Percentiles rank a stretch among this genome's conserved stretches.
Conservation (phyloP, 2,113 vertebrate genomes). For the Vulpes lagopus region DNA sequence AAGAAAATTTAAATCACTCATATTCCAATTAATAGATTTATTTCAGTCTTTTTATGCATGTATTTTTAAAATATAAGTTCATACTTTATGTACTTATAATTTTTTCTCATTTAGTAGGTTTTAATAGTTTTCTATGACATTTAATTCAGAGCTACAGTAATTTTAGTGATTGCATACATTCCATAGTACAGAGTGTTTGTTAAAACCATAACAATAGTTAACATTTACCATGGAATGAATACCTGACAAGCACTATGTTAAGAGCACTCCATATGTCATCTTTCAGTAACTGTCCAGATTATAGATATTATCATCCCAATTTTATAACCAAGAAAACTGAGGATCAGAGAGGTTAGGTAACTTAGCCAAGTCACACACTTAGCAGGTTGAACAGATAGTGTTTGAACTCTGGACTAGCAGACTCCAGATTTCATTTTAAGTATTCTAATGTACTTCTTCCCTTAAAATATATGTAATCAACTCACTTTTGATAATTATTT, state of each 20-base stretch:
- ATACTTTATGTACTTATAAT: not conserved
- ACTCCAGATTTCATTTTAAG: not conserved
- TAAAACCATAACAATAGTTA: not conserved
- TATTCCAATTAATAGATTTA: not conserved
- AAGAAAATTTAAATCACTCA: conserved; percentile 14
- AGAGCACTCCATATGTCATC: not conserved
- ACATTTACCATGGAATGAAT: conserved; percentile 10
- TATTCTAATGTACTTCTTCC: not conserved
- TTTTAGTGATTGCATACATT: conserved; percentile 29
- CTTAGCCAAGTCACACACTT: not conserved
- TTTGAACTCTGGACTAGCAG: not conserved
- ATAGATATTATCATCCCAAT: not conserved
- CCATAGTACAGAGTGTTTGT: not conserved
- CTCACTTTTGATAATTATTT: conserved; percentile 30
- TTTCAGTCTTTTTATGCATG: not conserved
- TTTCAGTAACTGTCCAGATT: not conserved
- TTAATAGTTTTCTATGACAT: not conserved
- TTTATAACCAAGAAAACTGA: conserved; percentile 15
- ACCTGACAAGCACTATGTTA: not conserved
- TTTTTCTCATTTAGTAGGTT: not conserved
- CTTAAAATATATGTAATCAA: not conserved
- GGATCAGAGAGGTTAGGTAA: not conserved
- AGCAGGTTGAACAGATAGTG: not conserved
- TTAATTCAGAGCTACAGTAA: not conserved
- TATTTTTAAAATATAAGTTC: not conserved